Conservation (phyloP, 2,888 invertebrate genomes). For the Thalpophila matura region DNA sequence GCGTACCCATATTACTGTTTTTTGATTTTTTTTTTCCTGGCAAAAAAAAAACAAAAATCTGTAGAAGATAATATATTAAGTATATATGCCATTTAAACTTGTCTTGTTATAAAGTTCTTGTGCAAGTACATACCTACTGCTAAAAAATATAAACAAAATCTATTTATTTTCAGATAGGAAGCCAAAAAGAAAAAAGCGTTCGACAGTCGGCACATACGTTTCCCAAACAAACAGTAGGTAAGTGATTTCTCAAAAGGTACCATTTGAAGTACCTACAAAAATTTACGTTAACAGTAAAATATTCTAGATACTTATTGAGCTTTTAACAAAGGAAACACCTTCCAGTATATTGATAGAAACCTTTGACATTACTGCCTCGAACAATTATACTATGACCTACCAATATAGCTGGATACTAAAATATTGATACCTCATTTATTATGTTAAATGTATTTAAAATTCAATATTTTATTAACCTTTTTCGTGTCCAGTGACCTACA, state of each 20-base stretch:
- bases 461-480: too few relatives aligned
- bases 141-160: too few relatives aligned
- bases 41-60: too few relatives aligned
- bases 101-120: too few relatives aligned
- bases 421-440: constrained; percentile 1
- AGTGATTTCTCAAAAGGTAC: not conserved
- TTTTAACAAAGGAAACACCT: constrained; percentile 12
- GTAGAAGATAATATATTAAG: too few relatives aligned
- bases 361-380: constrained; percentile 2
- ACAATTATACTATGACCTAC: not conserved
- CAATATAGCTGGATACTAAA: not conserved
- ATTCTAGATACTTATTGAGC: too few relatives aligned
- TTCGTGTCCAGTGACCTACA: too few relatives aligned
- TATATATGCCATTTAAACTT: too few relatives aligned
- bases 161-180: not conserved
- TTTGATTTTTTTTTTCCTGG: too few relatives aligned
- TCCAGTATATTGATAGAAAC: not conserved
- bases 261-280: not conserved
- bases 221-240: not conserved
- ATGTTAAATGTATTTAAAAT: not conserved
- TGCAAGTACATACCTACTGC: too few relatives aligned
- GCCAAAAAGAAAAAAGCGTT: too few relatives aligned
- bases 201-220: constrained; percentile 12
- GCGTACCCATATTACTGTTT: too few relatives aligned
- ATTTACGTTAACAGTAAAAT: constrained; percentile 3